Evolutionary conservation across 2,797 vertebrate species (phyloP), one percentile per base, ranked within the genome.

Genomic region (Spea hammondii): DNA sequence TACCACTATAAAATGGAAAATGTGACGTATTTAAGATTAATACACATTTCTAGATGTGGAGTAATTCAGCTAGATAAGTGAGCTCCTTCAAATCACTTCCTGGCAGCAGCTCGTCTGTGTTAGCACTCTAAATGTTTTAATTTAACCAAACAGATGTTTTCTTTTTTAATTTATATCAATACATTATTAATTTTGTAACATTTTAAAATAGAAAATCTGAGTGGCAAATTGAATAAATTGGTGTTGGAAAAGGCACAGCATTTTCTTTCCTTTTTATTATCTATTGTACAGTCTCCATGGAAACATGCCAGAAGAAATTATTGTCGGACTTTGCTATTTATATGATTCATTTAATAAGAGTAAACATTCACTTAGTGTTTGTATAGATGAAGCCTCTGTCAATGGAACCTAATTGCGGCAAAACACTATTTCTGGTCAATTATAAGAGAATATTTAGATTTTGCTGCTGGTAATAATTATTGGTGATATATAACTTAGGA

Each of bases 181-280:
- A 32, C 48, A 53, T 14, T 69, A 69, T 69, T 73, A 44, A 60
- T 55, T 47, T 57, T 50, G 11, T 45, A 46, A 55, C 47, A 10
- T 74, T 73, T 62, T 32, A 62, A 74, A 77, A 66, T 47, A 53
- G 84, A 76, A 86, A 82, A 84, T 85, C 88, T 87, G 75, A 44
- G 87, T 86, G 86, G 17, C 59, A 70, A 67, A 74, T 45, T 74
- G 55, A 49, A 64, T 74, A 62, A 46, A 53, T 44, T 13, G 8
- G 53, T 14, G 85, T 74, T 76, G 86, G 85, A 86, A 86, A 76
- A 84, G 84, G 83, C 85, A 82, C 76, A 70, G 45, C 73, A 78
- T 82, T 79, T 76, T 85, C 84, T 50, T 12, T 83, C 32, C 86
- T 86, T 79, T 75, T 83, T 86, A 83, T 85, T 86, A 83, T 79